Evolutionary conservation across 2,797 vertebrate genomes (phyloP), one percentile per base, ranked within the genome.

Genomic region (Scleropages formosus): DNA sequence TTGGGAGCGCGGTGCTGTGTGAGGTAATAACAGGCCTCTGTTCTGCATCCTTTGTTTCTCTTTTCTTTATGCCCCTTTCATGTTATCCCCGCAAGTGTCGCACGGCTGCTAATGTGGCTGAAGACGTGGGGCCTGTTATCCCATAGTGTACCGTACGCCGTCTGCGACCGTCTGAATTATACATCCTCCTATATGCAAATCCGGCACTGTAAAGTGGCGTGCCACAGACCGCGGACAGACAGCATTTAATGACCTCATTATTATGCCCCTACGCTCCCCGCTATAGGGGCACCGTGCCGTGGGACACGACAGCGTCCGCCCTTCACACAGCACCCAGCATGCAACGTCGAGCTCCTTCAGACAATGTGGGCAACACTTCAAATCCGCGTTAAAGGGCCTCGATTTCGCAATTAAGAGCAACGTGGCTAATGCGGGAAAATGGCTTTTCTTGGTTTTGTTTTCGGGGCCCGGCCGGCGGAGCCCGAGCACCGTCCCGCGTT

Each of bases 191-290:
- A 81, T 86, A 90, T 83, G 84, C 89, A 88, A 86, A 91, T 90
- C 91, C 88, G 86, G 80, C 86, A 89, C 90, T 89, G 89, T 91
- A 89, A 90, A 87, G 83, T 26, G 20, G 72, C 58, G 26, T 44
- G 83, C 83, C 88, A 84, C 79, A 78, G 82, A 85, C 18, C 18
- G 26, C 56, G 6, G 78, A 77, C 84, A 85, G 85, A 85, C 88
- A 86, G 87, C 86, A 88, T 83, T 93, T 93, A 93, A 93, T 93
- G 90, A 91, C 88, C 92, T 93, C 89, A 93, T 93, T 93, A 93
- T 88, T 90, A 93, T 93, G 91, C 91, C 84, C 88, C 79, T 86
- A 16, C 87, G 88, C 89, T 90, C 87, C 79, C 88, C 78, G 83
- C 86, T 79, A 84, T 86, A 85, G 89, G 77, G 88, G 87, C 83